phyloP scores from a whole-genome alignment of 2,797 vertebrate species.

The Melanotaenia nigrans region DNA sequence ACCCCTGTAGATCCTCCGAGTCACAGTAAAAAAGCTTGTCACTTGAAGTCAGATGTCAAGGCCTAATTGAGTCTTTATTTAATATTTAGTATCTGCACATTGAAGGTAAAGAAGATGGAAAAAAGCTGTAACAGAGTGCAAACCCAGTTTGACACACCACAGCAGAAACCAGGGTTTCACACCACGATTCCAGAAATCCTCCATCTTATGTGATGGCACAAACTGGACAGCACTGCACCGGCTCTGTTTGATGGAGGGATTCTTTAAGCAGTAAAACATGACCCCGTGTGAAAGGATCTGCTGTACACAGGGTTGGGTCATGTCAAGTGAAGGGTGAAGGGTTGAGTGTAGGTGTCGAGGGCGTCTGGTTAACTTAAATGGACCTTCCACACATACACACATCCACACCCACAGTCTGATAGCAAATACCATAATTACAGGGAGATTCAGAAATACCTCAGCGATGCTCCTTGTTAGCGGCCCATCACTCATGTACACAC shows the following conservation, averaged over 20 bases:
- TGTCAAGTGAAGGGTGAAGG: slow-evolving; percentile 17
- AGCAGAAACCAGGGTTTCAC: neutral
- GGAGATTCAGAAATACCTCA: slow-evolving; percentile 49
- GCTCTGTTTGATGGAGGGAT: neutral
- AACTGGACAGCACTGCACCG: neutral
- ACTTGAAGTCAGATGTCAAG: neutral
- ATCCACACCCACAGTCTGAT: slow-evolving; percentile 33
- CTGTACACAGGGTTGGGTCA: neutral
- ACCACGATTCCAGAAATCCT: neutral
- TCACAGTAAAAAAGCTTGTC: neutral
- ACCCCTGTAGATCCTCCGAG: neutral
- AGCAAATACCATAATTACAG: slow-evolving; percentile 63
- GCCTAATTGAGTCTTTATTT: neutral
- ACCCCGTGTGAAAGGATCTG: slow-evolving; percentile 7
- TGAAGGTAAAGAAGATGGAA: neutral
- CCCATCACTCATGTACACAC: slow-evolving; percentile 9
- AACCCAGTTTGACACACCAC: neutral
- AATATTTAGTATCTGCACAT: too few species aligned
- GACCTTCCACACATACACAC: slow-evolving; percentile 6
- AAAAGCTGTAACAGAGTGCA: neutral
- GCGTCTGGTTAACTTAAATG: slow-evolving; percentile 26
- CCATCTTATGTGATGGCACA: neutral
- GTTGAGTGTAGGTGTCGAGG: slow-evolving; percentile 12
- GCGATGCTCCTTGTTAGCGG: slow-evolving; percentile 19
- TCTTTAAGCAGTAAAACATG: neutral